phyloP scores from a whole-genome alignment of 2,888 invertebrate genomes.

The Chalcosyrphus nemorum region DNA sequence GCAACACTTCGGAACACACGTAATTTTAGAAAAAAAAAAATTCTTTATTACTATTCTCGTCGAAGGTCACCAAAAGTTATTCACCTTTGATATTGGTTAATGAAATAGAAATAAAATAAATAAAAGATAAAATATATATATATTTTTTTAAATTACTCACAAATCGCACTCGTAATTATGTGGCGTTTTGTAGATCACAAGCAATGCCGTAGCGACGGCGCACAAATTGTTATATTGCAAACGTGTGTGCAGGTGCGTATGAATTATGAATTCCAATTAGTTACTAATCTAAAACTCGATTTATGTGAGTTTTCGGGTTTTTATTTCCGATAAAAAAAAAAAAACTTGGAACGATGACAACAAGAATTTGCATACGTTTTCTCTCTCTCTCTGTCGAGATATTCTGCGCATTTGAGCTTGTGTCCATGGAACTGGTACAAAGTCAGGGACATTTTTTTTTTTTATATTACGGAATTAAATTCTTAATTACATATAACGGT shows the following conservation, averaged over 20 bases:
- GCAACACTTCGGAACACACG: not conserved
- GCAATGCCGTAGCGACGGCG: not conserved
- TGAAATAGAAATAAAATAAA: slow-evolving; percentile 9
- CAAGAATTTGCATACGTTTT: slow-evolving; percentile 35
- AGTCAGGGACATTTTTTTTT: slow-evolving; percentile 60
- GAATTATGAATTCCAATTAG: slow-evolving; percentile 41
- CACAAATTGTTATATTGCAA: too few relatives aligned
- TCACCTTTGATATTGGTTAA: slow-evolving; percentile 56
- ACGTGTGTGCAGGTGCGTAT: slow-evolving; percentile 1
- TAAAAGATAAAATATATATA: slow-evolving; percentile 11
- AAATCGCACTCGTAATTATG: slow-evolving; percentile 15
- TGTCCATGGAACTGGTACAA: slow-evolving; percentile 62
- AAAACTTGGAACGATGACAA: slow-evolving; percentile 17
- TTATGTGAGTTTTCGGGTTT: slow-evolving; percentile 12
- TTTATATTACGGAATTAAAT: slow-evolving; percentile 62
- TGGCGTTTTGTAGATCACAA: slow-evolving; percentile 42
- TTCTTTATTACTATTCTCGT: slow-evolving; percentile 16
- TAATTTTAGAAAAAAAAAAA: slow-evolving; percentile 19
- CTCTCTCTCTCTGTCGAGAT: too few relatives aligned
- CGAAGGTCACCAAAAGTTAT: slow-evolving; percentile 58
- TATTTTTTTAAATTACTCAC: too few relatives aligned
- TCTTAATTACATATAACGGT: slow-evolving; percentile 35
- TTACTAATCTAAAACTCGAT: not conserved
- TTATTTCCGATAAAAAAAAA: slow-evolving; percentile 65
- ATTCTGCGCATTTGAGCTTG: not conserved